phyloP scores from a whole-genome alignment of 2,113 vertebrate species.

The Daboia siamensis region DNA sequence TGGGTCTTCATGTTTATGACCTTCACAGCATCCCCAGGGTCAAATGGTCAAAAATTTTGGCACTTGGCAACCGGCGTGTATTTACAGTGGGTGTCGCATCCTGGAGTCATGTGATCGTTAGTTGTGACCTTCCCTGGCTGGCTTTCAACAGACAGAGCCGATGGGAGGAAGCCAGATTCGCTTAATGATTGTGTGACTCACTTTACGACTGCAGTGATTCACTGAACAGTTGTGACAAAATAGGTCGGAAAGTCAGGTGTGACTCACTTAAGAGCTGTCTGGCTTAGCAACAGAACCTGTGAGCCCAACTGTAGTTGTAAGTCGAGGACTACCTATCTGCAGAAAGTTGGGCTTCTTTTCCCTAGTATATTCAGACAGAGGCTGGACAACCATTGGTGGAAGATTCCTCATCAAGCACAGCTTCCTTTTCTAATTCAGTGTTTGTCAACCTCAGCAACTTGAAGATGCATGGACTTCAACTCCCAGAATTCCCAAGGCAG shows the following conservation, averaged over 20 bases:
- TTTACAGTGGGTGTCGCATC: background rate
- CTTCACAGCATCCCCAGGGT: background rate
- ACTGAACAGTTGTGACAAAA: background rate
- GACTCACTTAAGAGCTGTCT: background rate
- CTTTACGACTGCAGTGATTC: background rate
- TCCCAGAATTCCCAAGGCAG: background rate
- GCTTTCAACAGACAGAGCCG: too few species aligned
- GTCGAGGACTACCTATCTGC: background rate
- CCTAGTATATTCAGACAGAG: background rate
- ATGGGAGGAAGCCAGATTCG: too few species aligned
- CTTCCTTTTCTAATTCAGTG: background rate
- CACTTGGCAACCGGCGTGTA: background rate
- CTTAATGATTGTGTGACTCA: background rate
- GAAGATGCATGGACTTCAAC: background rate
- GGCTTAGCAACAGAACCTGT: background rate
- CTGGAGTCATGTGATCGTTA: background rate
- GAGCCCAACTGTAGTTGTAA: background rate
- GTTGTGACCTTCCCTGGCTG: background rate
- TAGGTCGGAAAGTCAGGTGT: background rate
- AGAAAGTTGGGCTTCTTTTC: background rate
- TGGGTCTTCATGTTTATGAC: background rate
- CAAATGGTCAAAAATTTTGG: background rate
- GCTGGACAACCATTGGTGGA: background rate
- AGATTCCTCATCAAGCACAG: background rate
- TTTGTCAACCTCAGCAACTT: background rate